A percentile compares a stretch with the other conserved stretches of the same genome.
phyloP scores from a whole-genome alignment of 2,797 vertebrate species.

The Epinephelus coioides region DNA sequence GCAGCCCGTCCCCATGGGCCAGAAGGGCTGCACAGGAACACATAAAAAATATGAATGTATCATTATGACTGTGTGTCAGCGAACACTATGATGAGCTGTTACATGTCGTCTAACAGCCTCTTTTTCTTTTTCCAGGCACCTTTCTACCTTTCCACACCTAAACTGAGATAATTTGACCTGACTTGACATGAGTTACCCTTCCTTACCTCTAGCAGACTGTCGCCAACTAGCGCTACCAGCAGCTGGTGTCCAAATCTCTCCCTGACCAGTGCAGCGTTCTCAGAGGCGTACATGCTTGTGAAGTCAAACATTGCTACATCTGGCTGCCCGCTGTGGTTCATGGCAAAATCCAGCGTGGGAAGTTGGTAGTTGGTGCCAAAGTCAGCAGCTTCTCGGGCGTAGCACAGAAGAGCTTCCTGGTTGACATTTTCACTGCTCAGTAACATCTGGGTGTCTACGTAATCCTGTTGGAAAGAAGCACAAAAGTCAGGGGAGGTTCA shows the following conservation, averaged over 20 bases:
- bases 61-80: background rate
- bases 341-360: constrained; percentile 95
- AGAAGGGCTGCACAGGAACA: constrained; percentile 91
- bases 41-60: background rate
- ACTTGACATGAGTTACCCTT: background rate
- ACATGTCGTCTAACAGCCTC: background rate
- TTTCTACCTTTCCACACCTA: background rate
- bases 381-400: constrained; percentile 96
- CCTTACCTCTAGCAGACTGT: constrained; percentile 95
- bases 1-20: constrained; percentile 99
- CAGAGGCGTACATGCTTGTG: constrained; percentile 98
- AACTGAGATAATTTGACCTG: background rate
- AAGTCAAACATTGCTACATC: constrained; percentile 99
- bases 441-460: constrained; percentile 92
- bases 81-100: too few relatives aligned
- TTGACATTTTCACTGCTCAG: constrained; percentile 93
- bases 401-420: constrained; percentile 94
- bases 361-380: constrained; percentile 97
- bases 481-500: constrained; percentile 18
- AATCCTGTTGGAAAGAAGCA: constrained; percentile 88
- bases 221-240: constrained; percentile 95
- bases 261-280: constrained; percentile 94
- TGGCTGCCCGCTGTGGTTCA: constrained; percentile 94
- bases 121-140: constrained; percentile 6
- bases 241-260: constrained; percentile 93